Conservation (phyloP, 2,888 invertebrate species). For the Dichetophora obliterata region DNA sequence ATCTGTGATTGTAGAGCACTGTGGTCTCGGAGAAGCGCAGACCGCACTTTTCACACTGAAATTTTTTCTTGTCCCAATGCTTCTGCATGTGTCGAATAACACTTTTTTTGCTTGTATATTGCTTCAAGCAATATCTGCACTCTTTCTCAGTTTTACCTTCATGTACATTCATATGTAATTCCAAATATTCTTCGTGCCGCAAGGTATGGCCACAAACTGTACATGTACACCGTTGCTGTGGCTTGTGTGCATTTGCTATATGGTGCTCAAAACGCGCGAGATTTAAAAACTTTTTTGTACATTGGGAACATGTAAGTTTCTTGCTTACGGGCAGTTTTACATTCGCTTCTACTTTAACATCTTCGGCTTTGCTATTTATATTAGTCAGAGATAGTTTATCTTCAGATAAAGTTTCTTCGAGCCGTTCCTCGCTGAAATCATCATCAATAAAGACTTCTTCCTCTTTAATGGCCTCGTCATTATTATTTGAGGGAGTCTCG, state of each 20-base stretch:
- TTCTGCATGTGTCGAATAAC: conserved; percentile 65
- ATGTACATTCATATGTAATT: conserved; percentile 64
- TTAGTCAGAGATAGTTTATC: too few relatives aligned
- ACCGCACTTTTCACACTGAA: conserved; percentile 66
- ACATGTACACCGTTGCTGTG: conserved; percentile 51
- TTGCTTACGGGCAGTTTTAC: too few relatives aligned
- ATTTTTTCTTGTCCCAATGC: conserved; percentile 65
- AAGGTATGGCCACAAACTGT: conserved; percentile 48
- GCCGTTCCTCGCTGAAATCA: too few relatives aligned
- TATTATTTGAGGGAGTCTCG: too few relatives aligned
- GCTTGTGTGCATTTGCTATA: conserved; percentile 26
- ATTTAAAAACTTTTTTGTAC: too few relatives aligned
- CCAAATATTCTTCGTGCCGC: conserved; percentile 62
- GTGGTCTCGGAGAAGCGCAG: conserved; percentile 63
- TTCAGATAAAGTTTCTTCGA: too few relatives aligned
- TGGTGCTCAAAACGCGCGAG: too few relatives aligned
- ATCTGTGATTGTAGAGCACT: conserved; percentile 63
- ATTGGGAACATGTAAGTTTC: too few relatives aligned
- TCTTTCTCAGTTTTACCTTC: conserved; percentile 65
- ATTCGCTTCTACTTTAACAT: too few relatives aligned
- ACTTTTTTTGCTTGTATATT: conserved; percentile 63
- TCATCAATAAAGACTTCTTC: too few relatives aligned
- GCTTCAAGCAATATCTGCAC: conserved; percentile 63
- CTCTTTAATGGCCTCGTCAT: too few relatives aligned
- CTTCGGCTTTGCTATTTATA: too few relatives aligned